Percentiles rank a stretch among this genome's conserved stretches.
These are phyloP conservation scores for Exocentrus adspersus DNA, from an alignment of 2,888 invertebrate species.

Conservation along the genomic window DNA sequence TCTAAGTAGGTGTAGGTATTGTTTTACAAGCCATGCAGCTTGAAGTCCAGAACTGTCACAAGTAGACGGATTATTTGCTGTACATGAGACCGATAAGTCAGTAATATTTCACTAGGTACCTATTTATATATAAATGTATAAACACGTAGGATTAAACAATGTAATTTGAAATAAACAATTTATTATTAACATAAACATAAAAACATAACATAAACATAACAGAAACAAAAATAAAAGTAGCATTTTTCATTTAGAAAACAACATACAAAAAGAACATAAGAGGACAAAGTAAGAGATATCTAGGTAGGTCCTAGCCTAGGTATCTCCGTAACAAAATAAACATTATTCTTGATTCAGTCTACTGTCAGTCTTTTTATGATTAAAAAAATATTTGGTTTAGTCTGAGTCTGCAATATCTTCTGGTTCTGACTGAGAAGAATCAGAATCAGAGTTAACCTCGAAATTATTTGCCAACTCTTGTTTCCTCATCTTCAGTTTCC, in stretches of 20 bases:
- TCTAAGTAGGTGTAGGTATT: too few relatives aligned
- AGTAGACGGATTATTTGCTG: too few relatives aligned
- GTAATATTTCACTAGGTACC: too few relatives aligned
- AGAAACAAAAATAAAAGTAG: background rate
- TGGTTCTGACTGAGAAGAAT: background rate
- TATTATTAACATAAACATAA: background rate
- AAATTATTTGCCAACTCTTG: background rate
- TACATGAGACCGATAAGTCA: too few relatives aligned
- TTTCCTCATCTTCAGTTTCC: background rate
- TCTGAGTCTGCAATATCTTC: background rate
- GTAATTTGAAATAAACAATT: background rate
- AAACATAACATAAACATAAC: background rate
- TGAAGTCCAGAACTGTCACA: too few relatives aligned
- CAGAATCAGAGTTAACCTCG: background rate
- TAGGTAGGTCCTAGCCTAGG: background rate
- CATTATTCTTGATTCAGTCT: background rate
- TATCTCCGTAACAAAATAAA: constrained; percentile 1
- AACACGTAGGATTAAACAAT: background rate
- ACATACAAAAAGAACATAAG: constrained; percentile 12
- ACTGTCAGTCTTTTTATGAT: background rate
- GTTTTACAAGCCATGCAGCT: too few relatives aligned
- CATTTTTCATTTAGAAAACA: background rate
- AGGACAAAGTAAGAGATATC: too few relatives aligned
- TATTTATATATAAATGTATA: background rate
- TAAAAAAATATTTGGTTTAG: background rate